These are phyloP conservation scores for Perca schrenkii DNA, from an alignment of 2,113 vertebrate species.

Conservation along the genomic window DNA sequence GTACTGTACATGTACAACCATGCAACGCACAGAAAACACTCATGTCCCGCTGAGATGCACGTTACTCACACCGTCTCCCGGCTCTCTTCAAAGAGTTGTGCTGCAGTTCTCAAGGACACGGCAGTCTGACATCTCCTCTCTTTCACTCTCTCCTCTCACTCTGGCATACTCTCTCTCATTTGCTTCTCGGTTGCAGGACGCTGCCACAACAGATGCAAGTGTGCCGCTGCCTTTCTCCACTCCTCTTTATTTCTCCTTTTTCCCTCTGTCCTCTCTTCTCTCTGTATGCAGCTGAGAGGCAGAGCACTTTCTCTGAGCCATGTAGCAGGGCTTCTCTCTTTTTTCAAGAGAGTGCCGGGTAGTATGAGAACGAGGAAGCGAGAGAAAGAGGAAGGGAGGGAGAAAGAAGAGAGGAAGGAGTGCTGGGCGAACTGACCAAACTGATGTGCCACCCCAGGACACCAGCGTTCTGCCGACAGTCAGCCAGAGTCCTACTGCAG, in stretches of 20 bases:
- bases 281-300: conserved; percentile 75
- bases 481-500: conserved; percentile 48
- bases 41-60: conserved; percentile 86
- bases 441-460: conserved; percentile 67
- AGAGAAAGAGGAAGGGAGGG: conserved; percentile 70
- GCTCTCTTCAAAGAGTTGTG: conserved; percentile 97
- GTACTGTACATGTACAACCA: conserved; percentile 64
- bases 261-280: conserved; percentile 62
- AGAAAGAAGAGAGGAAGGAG: conserved; percentile 70
- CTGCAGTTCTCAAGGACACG: conserved; percentile 99
- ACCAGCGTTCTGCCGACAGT: conserved; percentile 47
- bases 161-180: conserved; percentile 68
- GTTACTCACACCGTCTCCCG: conserved; percentile 95
- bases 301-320: conserved; percentile 81
- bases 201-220: conserved; percentile 74
- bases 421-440: conserved; percentile 68
- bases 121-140: conserved; percentile 88
- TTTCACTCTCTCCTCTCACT: conserved; percentile 77
- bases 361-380: conserved; percentile 66
- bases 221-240: conserved; percentile 61
- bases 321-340: conserved; percentile 65
- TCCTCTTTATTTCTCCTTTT: conserved; percentile 46
- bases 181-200: conserved; percentile 69
- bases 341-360: conserved; percentile 80
- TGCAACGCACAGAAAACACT: conserved; percentile 60